Base-by-base conservation (phyloP, 2,888 invertebrate species). In the Prenolepis imparis region DNA sequence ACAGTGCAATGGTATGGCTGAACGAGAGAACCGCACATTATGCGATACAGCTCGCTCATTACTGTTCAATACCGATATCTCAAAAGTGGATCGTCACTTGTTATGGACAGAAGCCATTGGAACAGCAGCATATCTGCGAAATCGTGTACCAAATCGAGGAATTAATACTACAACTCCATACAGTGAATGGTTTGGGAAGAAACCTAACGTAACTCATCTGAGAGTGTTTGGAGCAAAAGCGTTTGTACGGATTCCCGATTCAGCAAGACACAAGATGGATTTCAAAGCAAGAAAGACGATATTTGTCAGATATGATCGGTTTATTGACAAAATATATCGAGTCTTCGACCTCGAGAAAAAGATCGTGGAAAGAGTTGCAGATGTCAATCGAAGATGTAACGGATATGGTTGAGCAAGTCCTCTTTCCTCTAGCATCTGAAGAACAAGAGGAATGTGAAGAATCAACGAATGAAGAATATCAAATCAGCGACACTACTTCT, bases 1-100 rank as follows among this genome's bases (percentile, higher is more conserved):
- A 1, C 87, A 94, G 74, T 92, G 93, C 67, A 94, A 94, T 85
- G 93, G 93, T 0, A 83, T 88, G 6, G 91, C 92, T 6, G 93
- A 94, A 82, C 61, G 91, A 21, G 85, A 83, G 52, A 92, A 91
- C 52, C 44, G 91, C 1, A 89, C 89, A 4, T 39, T 91, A 2
- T 87, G 91, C 12, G 91, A 92, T 74, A 90, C 83, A 52, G 89
- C 89, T n/a, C 85, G 86, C 39, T 90, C 91, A 36, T 87, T 93
- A 87, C 12, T 92, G 11, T 86, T 89, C 52, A 91, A 87, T 44
- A 90, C 88, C 12, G 84, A 89, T 32, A 74, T 93, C 9, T 80
- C 72, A 32, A 86, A 88, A 15, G 84, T 3, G 28, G 28, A 28
- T 28, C 80, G 15, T 41, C 48, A 63, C 44, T 36, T 83, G 21